These are phyloP conservation scores for Drosophila birchii DNA, from an alignment of 2,888 invertebrate genomes.

Conservation along the genomic window DNA sequence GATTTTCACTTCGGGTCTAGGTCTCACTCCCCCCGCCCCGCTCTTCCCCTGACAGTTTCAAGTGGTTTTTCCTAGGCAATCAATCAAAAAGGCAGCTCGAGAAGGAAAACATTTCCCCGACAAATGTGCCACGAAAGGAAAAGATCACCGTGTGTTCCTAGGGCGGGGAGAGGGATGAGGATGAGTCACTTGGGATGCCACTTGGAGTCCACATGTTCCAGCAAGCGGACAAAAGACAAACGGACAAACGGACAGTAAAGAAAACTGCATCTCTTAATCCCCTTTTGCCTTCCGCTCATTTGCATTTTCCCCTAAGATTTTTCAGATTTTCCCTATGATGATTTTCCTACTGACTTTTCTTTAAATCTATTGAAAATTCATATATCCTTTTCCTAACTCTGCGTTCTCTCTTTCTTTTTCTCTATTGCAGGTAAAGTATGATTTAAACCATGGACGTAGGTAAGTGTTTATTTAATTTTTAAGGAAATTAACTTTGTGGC, in stretches of 20 bases:
- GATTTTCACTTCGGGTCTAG: constrained; percentile 72
- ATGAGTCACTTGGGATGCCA: constrained; percentile 29
- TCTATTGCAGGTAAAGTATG: constrained; percentile 71
- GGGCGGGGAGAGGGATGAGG: constrained; percentile 12
- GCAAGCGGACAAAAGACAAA: constrained; percentile 40
- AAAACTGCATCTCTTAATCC: constrained; percentile 66
- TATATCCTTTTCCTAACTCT: constrained; percentile 1
- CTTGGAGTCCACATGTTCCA: constrained; percentile 17
- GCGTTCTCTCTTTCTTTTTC: constrained; percentile 5
- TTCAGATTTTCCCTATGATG: constrained; percentile 3
- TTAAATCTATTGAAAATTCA: constrained; percentile 8
- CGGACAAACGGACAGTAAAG: constrained; percentile 5
- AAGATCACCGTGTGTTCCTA: constrained; percentile 53
- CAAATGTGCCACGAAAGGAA: constrained; percentile 50
- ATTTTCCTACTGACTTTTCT: constrained; percentile 31
- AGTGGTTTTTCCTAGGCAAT: constrained; percentile 78
- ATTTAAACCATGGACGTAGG: constrained; percentile 47
- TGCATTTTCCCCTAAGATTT: constrained; percentile 53
- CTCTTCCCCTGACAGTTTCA: constrained; percentile 65
- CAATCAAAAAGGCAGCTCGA: constrained; percentile 66
- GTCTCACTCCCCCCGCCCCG: constrained; percentile 10
- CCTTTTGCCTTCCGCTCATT: constrained; percentile 53
- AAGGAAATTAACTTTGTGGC: constrained; percentile 31
- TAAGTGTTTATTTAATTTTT: constrained; percentile 52
- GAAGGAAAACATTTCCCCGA: constrained; percentile 61